phyloP scores from a whole-genome alignment of 2,113 vertebrate species.

The Marmota monax region DNA sequence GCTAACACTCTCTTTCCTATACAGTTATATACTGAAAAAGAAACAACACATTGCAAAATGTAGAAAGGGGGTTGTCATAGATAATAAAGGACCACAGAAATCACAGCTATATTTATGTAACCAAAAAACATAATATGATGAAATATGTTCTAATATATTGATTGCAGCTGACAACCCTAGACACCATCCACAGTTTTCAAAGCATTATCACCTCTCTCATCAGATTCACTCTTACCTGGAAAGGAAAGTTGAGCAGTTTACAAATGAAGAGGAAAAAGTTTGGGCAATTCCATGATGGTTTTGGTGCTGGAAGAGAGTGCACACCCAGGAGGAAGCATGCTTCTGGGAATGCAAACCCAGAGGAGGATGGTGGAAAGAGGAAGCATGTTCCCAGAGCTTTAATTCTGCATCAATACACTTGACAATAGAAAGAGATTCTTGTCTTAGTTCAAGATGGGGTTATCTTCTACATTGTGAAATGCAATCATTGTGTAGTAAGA shows the following conservation, averaged over 20 bases:
- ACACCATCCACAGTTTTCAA: neutral
- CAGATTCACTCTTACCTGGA: neutral
- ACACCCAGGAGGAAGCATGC: too few relatives aligned
- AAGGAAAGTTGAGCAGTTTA: slow-evolving; percentile 34
- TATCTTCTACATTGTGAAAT: neutral
- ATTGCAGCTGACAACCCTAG: neutral
- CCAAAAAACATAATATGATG: neutral
- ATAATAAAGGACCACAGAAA: neutral
- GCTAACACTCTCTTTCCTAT: neutral
- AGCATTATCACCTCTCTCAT: neutral
- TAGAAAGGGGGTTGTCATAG: neutral
- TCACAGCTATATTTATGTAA: neutral
- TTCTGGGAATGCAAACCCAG: too few relatives aligned
- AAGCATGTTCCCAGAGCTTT: neutral
- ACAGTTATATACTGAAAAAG: neutral
- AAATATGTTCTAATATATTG: neutral
- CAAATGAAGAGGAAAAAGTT: neutral
- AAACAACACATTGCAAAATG: neutral
- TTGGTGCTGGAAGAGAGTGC: neutral
- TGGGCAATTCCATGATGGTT: neutral
- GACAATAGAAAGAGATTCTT: neutral
- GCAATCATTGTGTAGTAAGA: neutral
- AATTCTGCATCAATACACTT: neutral
- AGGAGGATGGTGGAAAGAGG: neutral
- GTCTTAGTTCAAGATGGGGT: neutral